Percentiles rank a stretch among this genome's conserved stretches.
phyloP scores from a whole-genome alignment of 2,113 vertebrate genomes.

The Takifugu bimaculatus region DNA sequence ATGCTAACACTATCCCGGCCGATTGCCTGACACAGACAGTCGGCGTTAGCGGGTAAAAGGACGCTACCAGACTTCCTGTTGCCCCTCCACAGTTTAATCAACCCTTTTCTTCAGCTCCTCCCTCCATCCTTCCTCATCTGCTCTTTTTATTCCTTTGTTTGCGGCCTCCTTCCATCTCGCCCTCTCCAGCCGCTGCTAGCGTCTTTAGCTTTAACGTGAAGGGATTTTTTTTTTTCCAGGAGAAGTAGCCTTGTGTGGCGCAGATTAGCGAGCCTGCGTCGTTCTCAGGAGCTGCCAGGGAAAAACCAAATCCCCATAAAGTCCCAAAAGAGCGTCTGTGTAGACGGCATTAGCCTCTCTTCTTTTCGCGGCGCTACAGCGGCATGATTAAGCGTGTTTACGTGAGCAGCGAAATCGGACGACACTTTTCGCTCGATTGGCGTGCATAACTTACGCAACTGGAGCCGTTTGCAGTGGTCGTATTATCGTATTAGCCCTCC shows the following conservation, averaged over 20 bases:
- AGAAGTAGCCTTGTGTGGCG: slow-evolving; percentile 26
- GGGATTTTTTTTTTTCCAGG: slow-evolving; percentile 29
- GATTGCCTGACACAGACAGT: no score
- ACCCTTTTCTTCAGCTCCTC: slow-evolving; percentile 7
- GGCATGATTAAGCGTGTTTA: no score
- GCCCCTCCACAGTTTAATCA: slow-evolving; percentile 7
- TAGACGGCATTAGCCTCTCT: not conserved
- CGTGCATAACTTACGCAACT: no score
- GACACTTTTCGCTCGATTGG: no score
- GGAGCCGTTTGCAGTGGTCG: no score
- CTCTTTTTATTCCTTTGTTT: slow-evolving; percentile 25
- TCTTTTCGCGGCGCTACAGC: not conserved
- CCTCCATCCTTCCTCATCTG: slow-evolving; percentile 12
- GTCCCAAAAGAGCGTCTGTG: slow-evolving; percentile 36
- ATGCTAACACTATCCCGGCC: no score
- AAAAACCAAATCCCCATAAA: slow-evolving; percentile 44
- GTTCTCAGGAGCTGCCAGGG: slow-evolving; percentile 29
- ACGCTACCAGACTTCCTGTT: no score
- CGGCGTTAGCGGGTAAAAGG: no score
- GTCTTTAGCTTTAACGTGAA: slow-evolving; percentile 30
- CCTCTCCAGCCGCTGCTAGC: slow-evolving; percentile 17
- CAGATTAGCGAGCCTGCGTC: slow-evolving; percentile 33
- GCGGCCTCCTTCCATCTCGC: slow-evolving; percentile 11
- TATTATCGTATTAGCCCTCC: no score
- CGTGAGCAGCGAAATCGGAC: no score